Evolutionary conservation across 1,140 invertebrate genomes (phyloP), one percentile per base, ranked within the genome.

Genomic region (Papilio helenus): DNA sequence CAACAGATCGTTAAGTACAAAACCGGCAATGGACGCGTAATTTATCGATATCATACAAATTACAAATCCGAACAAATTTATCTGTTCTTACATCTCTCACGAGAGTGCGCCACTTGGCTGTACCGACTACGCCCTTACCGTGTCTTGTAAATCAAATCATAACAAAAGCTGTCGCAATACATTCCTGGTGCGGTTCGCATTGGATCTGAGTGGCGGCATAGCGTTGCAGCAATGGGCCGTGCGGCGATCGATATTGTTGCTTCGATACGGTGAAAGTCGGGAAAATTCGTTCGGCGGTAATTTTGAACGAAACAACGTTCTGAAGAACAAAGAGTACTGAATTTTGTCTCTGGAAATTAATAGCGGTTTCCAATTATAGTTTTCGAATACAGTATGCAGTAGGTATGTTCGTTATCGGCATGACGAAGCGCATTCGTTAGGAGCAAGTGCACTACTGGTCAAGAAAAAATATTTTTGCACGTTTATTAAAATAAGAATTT

Each of bases 71-170:
- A 79, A 85, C 84, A 91, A 84, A 90, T 88, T 90, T 91, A 92
- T 92, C 89, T 88, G 88, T 92, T 90, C 89, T 86, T 86, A 87
- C 82, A 90, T 92, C 90, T 93, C 87, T 93, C 93, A 92, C 92
- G 88, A 94, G 93, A 94, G 92, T 88, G 93, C 93, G 92, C 92
- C 87, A 93, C 92, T 94, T 89, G 91, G 84, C 85, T 89, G 87
- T 82, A 83, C 80, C 85, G 85, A 89, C 88, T 91, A 89, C 87
- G 87, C 90, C 89, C 89, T 92, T 90, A 89, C 90, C 83, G 83
- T 85, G 83, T 87, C 88, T 89, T 85, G 85, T 86, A 87, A 89
- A 89, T 88, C 87, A 87, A 80, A 80, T 83, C 82, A 80, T 81
- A 82, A 87, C 86, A 86, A 87, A 88, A 86, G 80, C 34, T 83